Percentiles rank a stretch among this genome's conserved stretches.
These are phyloP conservation scores for Oxyruncus cristatus DNA, from an alignment of 2,113 vertebrate species.

Conservation along the genomic window DNA sequence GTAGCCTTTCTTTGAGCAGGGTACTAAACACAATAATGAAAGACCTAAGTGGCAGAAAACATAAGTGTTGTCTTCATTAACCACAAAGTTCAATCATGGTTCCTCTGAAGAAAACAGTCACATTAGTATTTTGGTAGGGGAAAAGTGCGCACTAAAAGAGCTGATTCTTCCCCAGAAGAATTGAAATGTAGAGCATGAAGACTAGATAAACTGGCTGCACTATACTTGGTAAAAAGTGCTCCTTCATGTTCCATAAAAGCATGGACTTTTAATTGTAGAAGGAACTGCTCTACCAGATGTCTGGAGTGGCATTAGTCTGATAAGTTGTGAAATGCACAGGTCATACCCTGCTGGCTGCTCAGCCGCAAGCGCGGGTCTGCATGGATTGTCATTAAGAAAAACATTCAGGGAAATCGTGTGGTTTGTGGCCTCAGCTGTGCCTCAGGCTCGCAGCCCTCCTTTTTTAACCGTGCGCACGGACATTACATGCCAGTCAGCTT, in stretches of 20 bases:
- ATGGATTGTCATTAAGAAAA: not conserved
- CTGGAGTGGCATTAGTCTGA: not conserved
- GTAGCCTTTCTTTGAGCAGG: not conserved
- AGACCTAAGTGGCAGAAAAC: not conserved
- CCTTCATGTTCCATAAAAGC: not conserved
- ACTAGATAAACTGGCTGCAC: not conserved
- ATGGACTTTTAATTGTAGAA: not conserved
- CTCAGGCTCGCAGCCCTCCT: not conserved
- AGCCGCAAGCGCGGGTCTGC: rapidly evolving
- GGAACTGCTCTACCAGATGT: not conserved
- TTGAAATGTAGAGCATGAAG: not conserved
- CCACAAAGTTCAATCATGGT: not conserved
- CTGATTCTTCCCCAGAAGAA: not conserved
- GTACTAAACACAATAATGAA: not conserved
- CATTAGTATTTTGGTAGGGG: not conserved
- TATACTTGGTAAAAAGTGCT: not conserved
- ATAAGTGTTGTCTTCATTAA: not conserved
- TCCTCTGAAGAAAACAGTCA: not conserved
- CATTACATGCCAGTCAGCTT: not conserved
- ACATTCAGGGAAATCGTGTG: not conserved
- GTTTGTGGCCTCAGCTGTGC: not conserved
- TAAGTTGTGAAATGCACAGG: not conserved
- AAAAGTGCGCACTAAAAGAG: not conserved
- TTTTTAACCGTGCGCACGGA: not conserved
- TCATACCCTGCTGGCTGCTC: rapidly evolving